These are phyloP conservation scores for Aldrovandia affinis DNA, from an alignment of 2,797 vertebrate species.

Conservation along the genomic window DNA sequence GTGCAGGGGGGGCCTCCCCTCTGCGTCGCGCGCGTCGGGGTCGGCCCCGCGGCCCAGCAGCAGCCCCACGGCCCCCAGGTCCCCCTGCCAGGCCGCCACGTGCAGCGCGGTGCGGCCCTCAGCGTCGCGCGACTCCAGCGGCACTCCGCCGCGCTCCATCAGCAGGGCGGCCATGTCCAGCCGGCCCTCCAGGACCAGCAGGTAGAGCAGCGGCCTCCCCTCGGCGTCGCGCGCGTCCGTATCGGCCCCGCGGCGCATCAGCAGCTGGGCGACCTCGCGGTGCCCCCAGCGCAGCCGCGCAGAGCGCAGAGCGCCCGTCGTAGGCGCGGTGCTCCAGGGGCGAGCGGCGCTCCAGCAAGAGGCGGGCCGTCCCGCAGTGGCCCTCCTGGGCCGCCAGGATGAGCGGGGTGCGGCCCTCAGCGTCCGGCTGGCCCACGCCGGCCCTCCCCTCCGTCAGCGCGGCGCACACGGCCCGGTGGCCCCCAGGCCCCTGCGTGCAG, in stretches of 20 bases:
- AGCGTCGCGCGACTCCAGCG: constrained; percentile 74
- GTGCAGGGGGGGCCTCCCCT: constrained; percentile 76
- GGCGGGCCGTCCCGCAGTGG: constrained; percentile 67
- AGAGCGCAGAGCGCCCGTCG: constrained; percentile 76
- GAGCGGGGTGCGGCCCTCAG: constrained; percentile 76
- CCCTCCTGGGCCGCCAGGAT: constrained; percentile 81
- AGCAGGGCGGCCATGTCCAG: constrained; percentile 71
- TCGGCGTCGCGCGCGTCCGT: constrained; percentile 76
- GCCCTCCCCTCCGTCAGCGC: constrained; percentile 78
- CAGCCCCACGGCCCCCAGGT: constrained; percentile 62
- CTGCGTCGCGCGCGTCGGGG: constrained; percentile 71
- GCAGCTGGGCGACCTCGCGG: constrained; percentile 67
- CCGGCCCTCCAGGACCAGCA: constrained; percentile 73
- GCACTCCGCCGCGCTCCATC: constrained; percentile 73
- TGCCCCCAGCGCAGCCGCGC: constrained; percentile 72
- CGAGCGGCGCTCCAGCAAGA: constrained; percentile 75
- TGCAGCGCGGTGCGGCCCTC: constrained; percentile 80
- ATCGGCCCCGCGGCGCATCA: constrained; percentile 76
- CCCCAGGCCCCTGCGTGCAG: constrained; percentile 81
- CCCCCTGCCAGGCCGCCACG: constrained; percentile 78
- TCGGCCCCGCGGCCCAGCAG: constrained; percentile 74
- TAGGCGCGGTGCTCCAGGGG: constrained; percentile 75
- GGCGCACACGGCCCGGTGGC: constrained; percentile 71
- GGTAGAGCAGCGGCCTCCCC: constrained; percentile 79
- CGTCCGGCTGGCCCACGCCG: constrained; percentile 73